Base-by-base conservation (phyloP, 35 echinoderm and acorn worm species). In the Acanthaster planci region DNA sequence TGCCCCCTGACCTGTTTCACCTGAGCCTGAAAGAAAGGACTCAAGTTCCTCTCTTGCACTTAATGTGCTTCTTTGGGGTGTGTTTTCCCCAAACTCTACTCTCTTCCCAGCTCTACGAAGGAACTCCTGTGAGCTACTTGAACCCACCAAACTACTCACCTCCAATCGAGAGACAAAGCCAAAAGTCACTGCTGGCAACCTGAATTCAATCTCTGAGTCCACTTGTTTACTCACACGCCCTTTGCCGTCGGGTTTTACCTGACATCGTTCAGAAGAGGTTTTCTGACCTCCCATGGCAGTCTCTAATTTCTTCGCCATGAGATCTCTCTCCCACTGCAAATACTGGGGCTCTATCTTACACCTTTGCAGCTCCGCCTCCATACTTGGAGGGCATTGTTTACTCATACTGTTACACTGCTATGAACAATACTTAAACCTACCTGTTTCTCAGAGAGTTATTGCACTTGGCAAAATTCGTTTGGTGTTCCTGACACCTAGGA, bases 301-400 rank as follows among this genome's bases (percentile, higher is more conserved):
- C 23, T 26, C 57, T 29, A 60, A 60, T 60, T 60, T 60, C 17
- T 22, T 22, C 9, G 59, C 59, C 5, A 27, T 27, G 59, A 27
- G 59, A 31, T 67, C 59, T 67, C n/a, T 67, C 30, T 67, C 59
- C 59, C 59, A 67, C 59, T 67, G 59, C 59, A 67, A 22, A 22
- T 21, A 31, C 30, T 67, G n/a, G n/a, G 23, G 23, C 59, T 67
- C 23, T 19, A 67, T 8, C 18, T n/a, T n/a, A n/a, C n/a, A n/a
- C n/a, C n/a, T n/a, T n/a, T n/a, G n/a, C n/a, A n/a, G n/a, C 59
- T 2, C 0, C 23, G n/a, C 19, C 59, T 67, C n/a, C 59, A 67
- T 27, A 8, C 30, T n/a, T 8, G 30, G 8, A 67, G 1, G 42
- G 12, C 12, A 6, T 12, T 47, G 42, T 47, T 47, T 47, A 47